Evolutionary conservation across 2,888 invertebrate species (phyloP), one percentile per base, ranked within the genome.

Genomic region (Mythimna lalbum): DNA sequence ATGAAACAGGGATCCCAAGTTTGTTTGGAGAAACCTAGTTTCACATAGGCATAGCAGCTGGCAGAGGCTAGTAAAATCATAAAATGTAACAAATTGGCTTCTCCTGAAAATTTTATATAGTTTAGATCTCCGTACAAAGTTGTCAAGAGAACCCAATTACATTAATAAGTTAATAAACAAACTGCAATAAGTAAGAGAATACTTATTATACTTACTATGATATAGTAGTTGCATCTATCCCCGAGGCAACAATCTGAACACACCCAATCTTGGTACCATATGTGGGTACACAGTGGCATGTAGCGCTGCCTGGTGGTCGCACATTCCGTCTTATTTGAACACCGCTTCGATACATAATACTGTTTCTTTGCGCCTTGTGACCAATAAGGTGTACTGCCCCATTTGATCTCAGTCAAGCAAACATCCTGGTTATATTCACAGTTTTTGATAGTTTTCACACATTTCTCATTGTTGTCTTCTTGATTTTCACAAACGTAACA

Each of bases 311-410:
- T 96, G 64, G 97, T 97, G 73, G 96, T 96, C 33, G 98, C 97
- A 91, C 99, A 99, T 80, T 97, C 97, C 0, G 97, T 97, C 90
- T 97, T 98, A 0, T 98, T 97, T 17, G 98, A 97, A 95, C 99
- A 99, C 62, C 97, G 96, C 92, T 99, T 99, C 0, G 98, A 98
- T 57, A 99, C 97, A 88, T 98, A 99, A 93, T 98, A 98, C 88
- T 99, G 99, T 89, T 99, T 99, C 69, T 98, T 97, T 0, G 99
- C 98, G 33, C 99, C 98, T 89, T 98, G 98, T 0, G 98, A 98
- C 98, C 99, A 99, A 90, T 99, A 99, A 0, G 99, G 99, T n/a
- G 98, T 98, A 96, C 98, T 98, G 88, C 99, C 99, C 99, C 99
- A 99, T 92, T 97, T 97, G 39, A 99, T 98, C 92, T 98, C 98